Evolutionary conservation across 2,797 vertebrate species (phyloP).

Genomic region (Enteromius fasciolatus): DNA sequence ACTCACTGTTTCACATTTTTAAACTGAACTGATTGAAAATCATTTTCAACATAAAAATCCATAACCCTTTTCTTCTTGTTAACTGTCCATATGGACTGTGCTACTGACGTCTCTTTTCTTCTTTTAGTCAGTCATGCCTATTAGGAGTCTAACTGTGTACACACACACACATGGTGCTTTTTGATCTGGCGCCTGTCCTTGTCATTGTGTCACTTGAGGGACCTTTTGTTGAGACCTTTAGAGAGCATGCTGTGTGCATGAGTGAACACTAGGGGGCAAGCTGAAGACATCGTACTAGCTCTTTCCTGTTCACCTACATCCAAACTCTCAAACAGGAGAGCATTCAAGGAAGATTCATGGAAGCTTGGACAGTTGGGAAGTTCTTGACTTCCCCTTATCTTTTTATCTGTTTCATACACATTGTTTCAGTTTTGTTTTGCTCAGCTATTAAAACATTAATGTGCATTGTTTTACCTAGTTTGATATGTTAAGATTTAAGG

Average conservation of each 20-base stretch:
- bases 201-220: conserved; percentile 24
- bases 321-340: neutral
- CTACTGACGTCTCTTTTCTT: conserved; percentile 8
- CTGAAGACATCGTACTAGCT: conserved; percentile 55
- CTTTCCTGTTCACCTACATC: conserved; percentile 20
- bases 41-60: neutral
- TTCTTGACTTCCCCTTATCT: neutral
- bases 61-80: neutral
- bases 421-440: too few species aligned
- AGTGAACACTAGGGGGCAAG: conserved; percentile 61
- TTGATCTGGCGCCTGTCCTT: conserved; percentile 28
- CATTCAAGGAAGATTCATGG: neutral
- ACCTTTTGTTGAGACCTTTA: conserved; percentile 22
- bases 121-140: conserved; percentile 5
- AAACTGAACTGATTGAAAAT: neutral
- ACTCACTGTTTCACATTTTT: neutral
- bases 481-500: neutral
- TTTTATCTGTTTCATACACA: neutral
- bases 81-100: neutral
- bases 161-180: conserved; percentile 9
- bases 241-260: conserved; percentile 8
- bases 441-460: neutral
- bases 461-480: neutral
- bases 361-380: neutral
- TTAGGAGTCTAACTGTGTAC: conserved; percentile 12